phyloP scores from a whole-genome alignment of 1,140 invertebrate genomes.

The Drosophila teissieri region DNA sequence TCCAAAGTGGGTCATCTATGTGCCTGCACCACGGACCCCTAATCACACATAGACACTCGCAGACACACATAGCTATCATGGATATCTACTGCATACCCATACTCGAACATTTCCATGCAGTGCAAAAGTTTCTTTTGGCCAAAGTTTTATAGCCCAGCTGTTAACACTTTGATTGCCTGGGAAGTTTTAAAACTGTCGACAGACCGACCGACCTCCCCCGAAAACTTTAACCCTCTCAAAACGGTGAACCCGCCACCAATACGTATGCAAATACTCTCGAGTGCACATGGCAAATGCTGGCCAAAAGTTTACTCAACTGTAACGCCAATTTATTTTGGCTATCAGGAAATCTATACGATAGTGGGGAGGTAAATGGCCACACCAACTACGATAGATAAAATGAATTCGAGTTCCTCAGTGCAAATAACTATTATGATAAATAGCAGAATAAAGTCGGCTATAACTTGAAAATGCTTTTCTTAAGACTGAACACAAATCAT shows the following conservation, averaged over 20 bases:
- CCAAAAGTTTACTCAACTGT: slow-evolving; percentile 60
- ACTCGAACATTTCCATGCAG: slow-evolving; percentile 39
- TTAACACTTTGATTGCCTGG: slow-evolving; percentile 77
- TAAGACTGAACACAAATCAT: background rate
- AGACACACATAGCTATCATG: background rate
- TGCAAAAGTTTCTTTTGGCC: slow-evolving; percentile 62
- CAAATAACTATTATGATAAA: slow-evolving; percentile 7
- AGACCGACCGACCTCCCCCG: slow-evolving; percentile 15
- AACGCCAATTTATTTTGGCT: slow-evolving; percentile 59
- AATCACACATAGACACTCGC: slow-evolving; percentile 1
- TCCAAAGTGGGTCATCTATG: slow-evolving; percentile 28
- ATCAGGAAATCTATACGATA: slow-evolving; percentile 34
- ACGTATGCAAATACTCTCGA: slow-evolving; percentile 69
- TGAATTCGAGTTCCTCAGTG: background rate
- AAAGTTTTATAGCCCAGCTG: slow-evolving; percentile 73
- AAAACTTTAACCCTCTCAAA: slow-evolving; percentile 26
- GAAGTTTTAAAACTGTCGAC: slow-evolving; percentile 65
- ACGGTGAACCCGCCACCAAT: slow-evolving; percentile 25
- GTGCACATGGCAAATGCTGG: slow-evolving; percentile 54
- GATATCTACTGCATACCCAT: background rate
- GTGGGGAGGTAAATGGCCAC: background rate
- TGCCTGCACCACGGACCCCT: slow-evolving; percentile 4
- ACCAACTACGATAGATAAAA: background rate
- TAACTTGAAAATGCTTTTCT: background rate
- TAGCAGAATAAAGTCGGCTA: background rate